phyloP scores from a whole-genome alignment of 1,140 invertebrate species.

The Papilio xuthus region DNA sequence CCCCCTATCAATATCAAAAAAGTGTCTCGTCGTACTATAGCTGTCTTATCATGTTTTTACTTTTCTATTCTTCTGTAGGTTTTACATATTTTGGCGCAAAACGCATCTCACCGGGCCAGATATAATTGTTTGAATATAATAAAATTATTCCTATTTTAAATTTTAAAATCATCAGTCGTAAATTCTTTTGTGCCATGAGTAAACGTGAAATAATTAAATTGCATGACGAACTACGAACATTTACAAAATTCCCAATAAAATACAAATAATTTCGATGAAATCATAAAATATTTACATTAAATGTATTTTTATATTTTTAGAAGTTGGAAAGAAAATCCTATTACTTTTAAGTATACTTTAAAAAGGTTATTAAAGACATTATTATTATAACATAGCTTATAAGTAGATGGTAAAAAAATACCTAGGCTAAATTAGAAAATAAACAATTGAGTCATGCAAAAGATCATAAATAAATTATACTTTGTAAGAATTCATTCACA shows the following conservation, averaged over 20 bases:
- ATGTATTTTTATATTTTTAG: not conserved
- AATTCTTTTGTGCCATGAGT: conserved; percentile 11
- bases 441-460: conserved; percentile 25
- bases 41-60: too few species aligned
- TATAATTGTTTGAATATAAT: too few species aligned
- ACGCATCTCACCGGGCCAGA: too few species aligned
- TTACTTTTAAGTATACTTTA: not conserved
- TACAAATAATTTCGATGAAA: too few species aligned
- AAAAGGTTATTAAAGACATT: conserved; percentile 4
- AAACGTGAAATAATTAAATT: not conserved
- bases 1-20: too few species aligned
- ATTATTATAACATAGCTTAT: conserved; percentile 16
- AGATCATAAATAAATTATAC: not conserved
- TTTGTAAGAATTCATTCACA: not conserved
- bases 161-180: not conserved
- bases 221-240: not conserved
- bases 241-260: not conserved
- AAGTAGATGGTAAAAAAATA: not conserved
- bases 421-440: conserved; percentile 5
- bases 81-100: too few species aligned
- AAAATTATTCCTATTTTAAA: too few species aligned
- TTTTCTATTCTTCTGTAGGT: too few species aligned
- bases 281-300: not conserved
- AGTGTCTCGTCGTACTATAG: too few species aligned
- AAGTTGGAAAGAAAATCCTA: not conserved